A percentile compares a stretch with the other conserved stretches of the same genome.
Conservation (phyloP, 2,113 vertebrate species). For the Trichomycterus rosablanca region DNA sequence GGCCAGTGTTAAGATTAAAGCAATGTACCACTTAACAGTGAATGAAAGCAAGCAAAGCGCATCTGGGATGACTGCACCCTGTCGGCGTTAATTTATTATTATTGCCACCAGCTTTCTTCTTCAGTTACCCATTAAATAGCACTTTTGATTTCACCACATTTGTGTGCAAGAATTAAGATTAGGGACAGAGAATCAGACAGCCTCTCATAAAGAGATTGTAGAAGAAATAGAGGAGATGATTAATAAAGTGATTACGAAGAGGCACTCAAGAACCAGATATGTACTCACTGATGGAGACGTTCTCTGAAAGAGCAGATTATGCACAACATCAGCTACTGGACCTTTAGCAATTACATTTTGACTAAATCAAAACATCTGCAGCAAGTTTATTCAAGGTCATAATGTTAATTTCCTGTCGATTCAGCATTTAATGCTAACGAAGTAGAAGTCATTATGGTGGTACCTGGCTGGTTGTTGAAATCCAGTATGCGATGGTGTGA, state of each 20-base stretch:
- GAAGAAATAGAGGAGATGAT: background rate
- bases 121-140: background rate
- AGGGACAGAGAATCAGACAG: background rate
- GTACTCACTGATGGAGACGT: slow-evolving; percentile 52
- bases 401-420: too few relatives aligned
- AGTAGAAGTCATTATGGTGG: slow-evolving; percentile 13
- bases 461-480: slow-evolving; percentile 92
- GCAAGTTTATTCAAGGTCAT: too few relatives aligned
- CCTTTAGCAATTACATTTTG: too few relatives aligned
- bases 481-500: slow-evolving; percentile 96
- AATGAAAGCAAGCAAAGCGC: slow-evolving; percentile 3
- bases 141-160: too few relatives aligned
- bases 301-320: slow-evolving; percentile 57
- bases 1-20: slow-evolving; percentile 18
- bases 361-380: too few relatives aligned
- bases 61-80: background rate
- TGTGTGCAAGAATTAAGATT: too few relatives aligned
- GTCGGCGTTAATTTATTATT: too few relatives aligned
- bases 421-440: background rate
- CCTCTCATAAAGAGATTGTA: background rate
- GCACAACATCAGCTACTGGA: slow-evolving; percentile 35
- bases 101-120: background rate
- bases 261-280: slow-evolving; percentile 7
- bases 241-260: slow-evolving; percentile 4
- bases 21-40: background rate